A percentile compares a stretch with the other conserved stretches of the same genome.
phyloP scores from a whole-genome alignment of 2,113 vertebrate species.

The human region GRCh38 chr11:34892501-34893000 shows the following conservation, averaged over 20 bases:
- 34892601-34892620: not conserved
- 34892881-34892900: not conserved
- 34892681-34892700: not conserved
- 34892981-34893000: not conserved
- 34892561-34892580: not conserved
- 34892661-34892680: not conserved
- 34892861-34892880: not conserved
- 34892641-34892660: not conserved
- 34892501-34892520: not conserved
- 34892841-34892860: constrained; percentile 28
- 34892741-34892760: not conserved
- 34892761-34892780: not conserved
- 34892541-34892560: not conserved
- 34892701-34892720: not conserved
- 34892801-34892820: not conserved
- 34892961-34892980: not conserved
- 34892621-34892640: not conserved
- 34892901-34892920: constrained; percentile 35
- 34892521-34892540: not conserved
- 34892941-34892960: constrained; percentile 8
- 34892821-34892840: constrained; percentile 8
- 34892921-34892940: not conserved
- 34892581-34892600: not conserved
- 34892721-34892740: not conserved
- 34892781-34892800: not conserved